Evolutionary conservation across 2,113 vertebrate genomes (phyloP).

Genomic region (Caranx melampygus): DNA sequence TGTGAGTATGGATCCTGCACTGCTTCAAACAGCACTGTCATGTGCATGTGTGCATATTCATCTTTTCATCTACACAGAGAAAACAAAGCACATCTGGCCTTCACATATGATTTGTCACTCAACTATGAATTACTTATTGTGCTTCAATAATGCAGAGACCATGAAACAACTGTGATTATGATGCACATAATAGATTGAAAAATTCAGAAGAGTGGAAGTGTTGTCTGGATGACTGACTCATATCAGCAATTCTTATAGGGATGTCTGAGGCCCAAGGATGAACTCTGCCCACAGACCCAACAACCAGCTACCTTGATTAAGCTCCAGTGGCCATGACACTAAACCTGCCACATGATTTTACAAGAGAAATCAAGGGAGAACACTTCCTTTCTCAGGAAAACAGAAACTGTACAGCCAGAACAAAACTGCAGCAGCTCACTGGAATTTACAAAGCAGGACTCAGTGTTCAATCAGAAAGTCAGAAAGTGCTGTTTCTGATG

Average conservation of each 20-base stretch:
- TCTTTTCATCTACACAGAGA: background rate
- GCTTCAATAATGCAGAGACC: constrained; percentile 27
- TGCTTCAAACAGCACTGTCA: background rate
- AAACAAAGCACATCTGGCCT: background rate
- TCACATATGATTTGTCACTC: background rate
- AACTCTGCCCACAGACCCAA: too few species aligned
- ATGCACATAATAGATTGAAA: background rate
- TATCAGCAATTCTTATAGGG: background rate
- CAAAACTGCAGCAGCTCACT: too few species aligned
- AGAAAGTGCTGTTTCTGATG: too few species aligned
- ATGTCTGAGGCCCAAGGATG: too few species aligned
- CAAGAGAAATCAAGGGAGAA: too few species aligned
- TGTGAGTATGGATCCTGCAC: background rate
- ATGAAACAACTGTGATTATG: constrained; percentile 4
- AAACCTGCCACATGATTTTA: too few species aligned
- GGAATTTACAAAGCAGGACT: too few species aligned
- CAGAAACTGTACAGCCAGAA: too few species aligned
- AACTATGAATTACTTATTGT: constrained; percentile 26
- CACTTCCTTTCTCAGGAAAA: too few species aligned
- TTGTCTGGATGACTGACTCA: background rate
- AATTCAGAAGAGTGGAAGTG: background rate
- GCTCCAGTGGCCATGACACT: too few species aligned
- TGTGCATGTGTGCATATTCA: background rate
- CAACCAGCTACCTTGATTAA: too few species aligned
- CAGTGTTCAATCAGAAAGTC: too few species aligned